Base-by-base conservation (phyloP, 2,888 invertebrate genomes). In the Sipha maydis region DNA sequence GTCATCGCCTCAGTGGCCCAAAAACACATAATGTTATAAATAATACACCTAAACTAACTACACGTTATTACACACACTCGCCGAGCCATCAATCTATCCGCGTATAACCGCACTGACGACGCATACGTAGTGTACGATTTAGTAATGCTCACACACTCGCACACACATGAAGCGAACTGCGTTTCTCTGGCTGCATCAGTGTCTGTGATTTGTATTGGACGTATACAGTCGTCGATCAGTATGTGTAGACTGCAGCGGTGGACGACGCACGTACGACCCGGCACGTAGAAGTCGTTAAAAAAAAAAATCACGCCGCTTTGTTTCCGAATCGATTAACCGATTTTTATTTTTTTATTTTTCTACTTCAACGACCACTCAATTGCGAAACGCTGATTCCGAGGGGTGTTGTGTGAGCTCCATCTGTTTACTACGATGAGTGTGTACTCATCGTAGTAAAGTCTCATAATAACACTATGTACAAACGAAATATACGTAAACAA, bases 211-310 rank as follows among this genome's bases (percentile, higher is more conserved):
- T 14, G 28, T 69, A 69, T 69, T 69, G 69, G 28, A 67, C 67
- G n/a, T 25, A 48, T 67, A 9, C 67, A 25, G 41, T 28, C 82
- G 28, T 38, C n/a, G 38, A 80, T 67, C 67, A 25, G 34, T 19
- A 4, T 9, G 14, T 38, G n/a, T 54, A 17, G 54, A 78, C 31
- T 73, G 38, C 38, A 41, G 7, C 17, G 25, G 21, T n/a, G 34
- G 80, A 82, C 83, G 34, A 41, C 28, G 28, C 67, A 77, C 77
- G 85, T 48, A 77, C 67, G 67, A 69, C 77, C 34, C 0, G 80
- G 56, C 85, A 79, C 85, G 85, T 86, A 86, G 48, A 71, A 71
- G 85, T 86, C 79, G 78, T 86, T 71, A 78, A 86, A 86, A 75
- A 76, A 85, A 83, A 41, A 73, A 69, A n/a, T 41, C 17, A 25